phyloP scores from a whole-genome alignment of 2,113 vertebrate genomes.

The Menidia beryllina region DNA sequence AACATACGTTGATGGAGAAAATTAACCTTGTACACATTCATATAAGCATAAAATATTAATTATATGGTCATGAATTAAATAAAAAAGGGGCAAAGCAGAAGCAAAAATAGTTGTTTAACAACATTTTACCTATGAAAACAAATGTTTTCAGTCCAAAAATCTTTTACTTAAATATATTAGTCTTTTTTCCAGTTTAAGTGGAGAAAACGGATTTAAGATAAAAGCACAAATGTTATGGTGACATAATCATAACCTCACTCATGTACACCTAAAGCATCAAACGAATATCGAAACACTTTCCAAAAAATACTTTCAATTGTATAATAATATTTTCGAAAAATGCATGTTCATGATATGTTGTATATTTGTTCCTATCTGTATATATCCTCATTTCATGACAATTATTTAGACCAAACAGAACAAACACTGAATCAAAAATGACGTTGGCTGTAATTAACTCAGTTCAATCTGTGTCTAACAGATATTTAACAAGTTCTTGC shows the following conservation, averaged over 20 bases:
- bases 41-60: not conserved
- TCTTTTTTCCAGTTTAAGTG: conserved; percentile 8
- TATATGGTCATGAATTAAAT: not conserved
- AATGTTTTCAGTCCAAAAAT: too few relatives aligned
- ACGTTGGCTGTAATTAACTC: too few relatives aligned
- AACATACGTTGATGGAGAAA: not conserved
- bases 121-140: too few relatives aligned
- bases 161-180: conserved; percentile 2
- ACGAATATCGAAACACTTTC: not conserved
- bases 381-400: too few relatives aligned
- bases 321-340: not conserved
- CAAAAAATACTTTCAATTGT: conserved; percentile 3
- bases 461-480: too few relatives aligned
- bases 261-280: not conserved
- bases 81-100: not conserved
- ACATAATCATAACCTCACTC: not conserved
- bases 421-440: too few relatives aligned
- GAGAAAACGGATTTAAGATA: too few relatives aligned
- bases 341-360: not conserved
- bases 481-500: too few relatives aligned
- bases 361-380: too few relatives aligned
- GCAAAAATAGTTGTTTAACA: too few relatives aligned
- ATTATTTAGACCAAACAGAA: too few relatives aligned
- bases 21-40: not conserved
- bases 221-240: too few relatives aligned